Conservation (phyloP, 2,888 invertebrate species). For the Noctua comes region DNA sequence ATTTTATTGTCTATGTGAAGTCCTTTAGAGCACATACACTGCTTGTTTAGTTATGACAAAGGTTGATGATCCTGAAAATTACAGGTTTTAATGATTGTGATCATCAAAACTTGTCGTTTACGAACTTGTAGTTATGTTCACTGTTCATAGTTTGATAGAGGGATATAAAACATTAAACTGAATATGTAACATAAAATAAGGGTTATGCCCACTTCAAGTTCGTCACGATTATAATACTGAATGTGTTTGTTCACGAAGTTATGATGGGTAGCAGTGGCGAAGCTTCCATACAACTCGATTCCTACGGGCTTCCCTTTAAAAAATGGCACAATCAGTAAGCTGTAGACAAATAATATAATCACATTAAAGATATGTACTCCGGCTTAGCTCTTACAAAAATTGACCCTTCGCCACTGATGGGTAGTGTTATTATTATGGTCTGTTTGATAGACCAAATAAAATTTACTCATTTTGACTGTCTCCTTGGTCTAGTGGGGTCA, state of each 20-base stretch:
- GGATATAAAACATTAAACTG: not conserved
- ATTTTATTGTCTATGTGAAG: too few species aligned
- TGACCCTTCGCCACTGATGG: too few species aligned
- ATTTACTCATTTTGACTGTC: not conserved
- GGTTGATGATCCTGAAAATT: not conserved
- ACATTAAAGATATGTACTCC: too few species aligned
- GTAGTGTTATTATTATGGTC: not conserved
- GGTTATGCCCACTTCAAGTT: not conserved
- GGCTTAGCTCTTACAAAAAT: too few species aligned
- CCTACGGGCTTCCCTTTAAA: too few species aligned
- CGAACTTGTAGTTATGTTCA: not conserved
- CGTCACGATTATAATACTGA: not conserved
- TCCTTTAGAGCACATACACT: too few species aligned
- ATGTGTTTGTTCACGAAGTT: not conserved
- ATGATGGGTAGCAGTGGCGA: too few species aligned
- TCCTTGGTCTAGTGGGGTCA: not conserved
- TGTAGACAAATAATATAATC: too few species aligned
- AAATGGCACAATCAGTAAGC: too few species aligned
- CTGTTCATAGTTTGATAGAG: conserved; percentile 1
- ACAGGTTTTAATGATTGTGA: not conserved
- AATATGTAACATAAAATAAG: not conserved
- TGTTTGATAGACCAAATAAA: not conserved
- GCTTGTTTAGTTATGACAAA: not conserved
- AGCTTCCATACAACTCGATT: too few species aligned
- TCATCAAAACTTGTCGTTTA: not conserved